Evolutionary conservation across 2,888 invertebrate genomes (phyloP).

Genomic region (Myopa tessellatipennis): DNA sequence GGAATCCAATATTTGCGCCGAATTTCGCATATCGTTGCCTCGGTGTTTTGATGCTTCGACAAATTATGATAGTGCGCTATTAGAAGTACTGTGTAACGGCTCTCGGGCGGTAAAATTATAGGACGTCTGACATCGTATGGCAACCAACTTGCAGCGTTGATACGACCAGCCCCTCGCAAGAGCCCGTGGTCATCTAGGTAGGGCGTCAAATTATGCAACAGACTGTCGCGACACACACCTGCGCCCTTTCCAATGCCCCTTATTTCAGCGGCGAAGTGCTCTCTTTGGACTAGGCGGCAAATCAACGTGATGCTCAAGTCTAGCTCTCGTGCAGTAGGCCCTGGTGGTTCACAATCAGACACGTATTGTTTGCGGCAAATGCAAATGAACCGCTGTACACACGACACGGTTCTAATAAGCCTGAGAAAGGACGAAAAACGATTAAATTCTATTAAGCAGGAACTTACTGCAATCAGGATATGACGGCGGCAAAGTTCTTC

Average conservation of each 20-base stretch:
- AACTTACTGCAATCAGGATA: conserved; percentile 24
- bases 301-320: background rate
- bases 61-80: background rate
- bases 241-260: background rate
- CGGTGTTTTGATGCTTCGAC: background rate
- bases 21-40: background rate
- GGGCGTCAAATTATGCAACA: background rate
- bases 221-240: background rate
- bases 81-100: background rate
- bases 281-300: background rate
- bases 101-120: background rate
- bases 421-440: conserved; percentile 31
- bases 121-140: background rate
- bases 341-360: background rate
- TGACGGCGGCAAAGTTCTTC: conserved; percentile 28
- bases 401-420: conserved; percentile 8
- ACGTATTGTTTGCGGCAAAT: background rate
- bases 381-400: conserved; percentile 18
- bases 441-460: conserved; percentile 13
- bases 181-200: background rate
- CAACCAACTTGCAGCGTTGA: background rate
- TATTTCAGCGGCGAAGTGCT: conserved; percentile 9
- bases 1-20: background rate
- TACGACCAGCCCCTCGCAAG: background rate
- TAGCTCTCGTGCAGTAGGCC: background rate